Percentiles rank a stretch among this genome's conserved stretches.
phyloP scores from a whole-genome alignment of 2,113 vertebrate species.

The Globicephala melas region DNA sequence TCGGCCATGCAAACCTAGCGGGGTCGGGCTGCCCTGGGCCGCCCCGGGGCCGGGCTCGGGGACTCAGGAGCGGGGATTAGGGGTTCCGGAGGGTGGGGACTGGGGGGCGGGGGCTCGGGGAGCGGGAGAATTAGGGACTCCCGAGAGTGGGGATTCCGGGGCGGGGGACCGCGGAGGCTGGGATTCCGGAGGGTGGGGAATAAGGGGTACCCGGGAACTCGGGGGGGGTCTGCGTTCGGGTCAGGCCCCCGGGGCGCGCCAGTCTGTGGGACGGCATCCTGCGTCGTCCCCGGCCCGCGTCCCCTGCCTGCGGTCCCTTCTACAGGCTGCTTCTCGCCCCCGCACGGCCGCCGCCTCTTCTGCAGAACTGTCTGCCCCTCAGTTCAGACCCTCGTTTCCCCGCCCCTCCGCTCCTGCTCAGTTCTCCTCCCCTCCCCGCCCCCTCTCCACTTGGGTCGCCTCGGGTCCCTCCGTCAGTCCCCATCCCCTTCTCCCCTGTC shows the following conservation, averaged over 20 bases:
- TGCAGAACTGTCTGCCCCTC: no score
- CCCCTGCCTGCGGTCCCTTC: not conserved
- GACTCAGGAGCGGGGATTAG: not conserved
- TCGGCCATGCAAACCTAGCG: not conserved
- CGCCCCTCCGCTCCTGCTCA: not conserved
- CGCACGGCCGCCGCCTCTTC: not conserved
- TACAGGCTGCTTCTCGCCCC: no score
- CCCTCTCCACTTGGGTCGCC: not conserved
- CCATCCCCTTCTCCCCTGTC: not conserved
- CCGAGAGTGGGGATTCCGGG: no score
- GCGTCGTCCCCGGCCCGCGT: not conserved
- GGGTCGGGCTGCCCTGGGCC: not conserved
- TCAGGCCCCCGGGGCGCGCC: not conserved
- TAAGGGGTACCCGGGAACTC: not conserved
- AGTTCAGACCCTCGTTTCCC: fast-evolving
- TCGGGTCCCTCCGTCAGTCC: no score
- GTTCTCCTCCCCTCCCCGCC: fast-evolving
- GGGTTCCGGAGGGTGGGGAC: not conserved
- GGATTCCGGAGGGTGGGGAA: not conserved
- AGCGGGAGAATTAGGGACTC: not conserved
- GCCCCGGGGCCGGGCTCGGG: not conserved
- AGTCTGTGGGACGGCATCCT: not conserved
- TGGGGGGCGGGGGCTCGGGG: not conserved
- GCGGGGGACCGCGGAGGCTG: no score
- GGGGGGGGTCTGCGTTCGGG: not conserved